Evolutionary conservation across 2,888 invertebrate genomes (phyloP).

Genomic region (Ypsolopha scabrella): DNA sequence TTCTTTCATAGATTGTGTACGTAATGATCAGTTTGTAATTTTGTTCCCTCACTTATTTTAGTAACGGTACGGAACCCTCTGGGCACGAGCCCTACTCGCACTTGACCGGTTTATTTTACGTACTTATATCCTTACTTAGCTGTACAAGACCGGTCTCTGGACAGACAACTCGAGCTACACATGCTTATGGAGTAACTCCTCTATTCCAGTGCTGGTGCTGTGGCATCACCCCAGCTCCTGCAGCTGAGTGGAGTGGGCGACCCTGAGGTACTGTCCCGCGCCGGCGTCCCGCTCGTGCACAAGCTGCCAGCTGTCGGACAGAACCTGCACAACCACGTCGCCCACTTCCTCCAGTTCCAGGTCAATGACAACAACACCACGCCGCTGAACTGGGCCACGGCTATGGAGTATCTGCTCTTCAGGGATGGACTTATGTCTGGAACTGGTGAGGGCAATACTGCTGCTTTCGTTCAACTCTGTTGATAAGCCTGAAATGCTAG

Average conservation of each 20-base stretch:
- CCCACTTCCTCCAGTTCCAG: slow-evolving; percentile 81
- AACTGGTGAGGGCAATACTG: slow-evolving; percentile 68
- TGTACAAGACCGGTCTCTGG: no score
- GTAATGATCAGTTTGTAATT: no score
- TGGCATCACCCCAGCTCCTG: slow-evolving; percentile 94
- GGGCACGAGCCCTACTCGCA: no score
- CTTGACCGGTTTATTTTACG: no score
- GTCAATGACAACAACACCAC: slow-evolving; percentile 88
- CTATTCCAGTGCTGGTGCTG: slow-evolving; percentile 77
- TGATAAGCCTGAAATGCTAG: no score
- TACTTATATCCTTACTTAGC: no score
- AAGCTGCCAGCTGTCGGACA: slow-evolving; percentile 84
- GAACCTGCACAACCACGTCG: slow-evolving; percentile 90
- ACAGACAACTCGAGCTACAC: no score
- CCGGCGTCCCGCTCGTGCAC: slow-evolving; percentile 76
- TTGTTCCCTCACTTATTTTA: no score
- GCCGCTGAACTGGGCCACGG: slow-evolving; percentile 91
- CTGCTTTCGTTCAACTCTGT: no score
- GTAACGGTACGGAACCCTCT: no score
- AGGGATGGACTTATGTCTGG: slow-evolving; percentile 92
- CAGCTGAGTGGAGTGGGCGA: slow-evolving; percentile 92
- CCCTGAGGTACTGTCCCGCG: slow-evolving; percentile 73
- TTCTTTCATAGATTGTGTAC: no score
- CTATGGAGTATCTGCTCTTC: slow-evolving; percentile 90
- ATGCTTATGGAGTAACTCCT: background rate